Percentiles rank a stretch among this genome's conserved stretches.
phyloP scores from a whole-genome alignment of 1,140 invertebrate species.

The Drosophila guanche region DNA sequence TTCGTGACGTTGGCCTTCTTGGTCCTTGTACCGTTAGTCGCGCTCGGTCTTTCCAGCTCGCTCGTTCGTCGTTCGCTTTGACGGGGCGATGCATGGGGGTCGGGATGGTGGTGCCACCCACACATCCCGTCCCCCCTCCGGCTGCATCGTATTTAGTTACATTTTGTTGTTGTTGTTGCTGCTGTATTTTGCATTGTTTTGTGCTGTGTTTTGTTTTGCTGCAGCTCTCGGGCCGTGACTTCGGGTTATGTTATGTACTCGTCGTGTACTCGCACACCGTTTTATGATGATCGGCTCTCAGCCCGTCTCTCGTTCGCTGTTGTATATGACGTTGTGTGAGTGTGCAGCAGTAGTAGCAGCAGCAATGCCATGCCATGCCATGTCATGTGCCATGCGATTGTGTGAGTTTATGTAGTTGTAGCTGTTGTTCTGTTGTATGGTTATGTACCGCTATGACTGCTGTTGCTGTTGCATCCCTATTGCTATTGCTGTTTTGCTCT shows the following conservation, averaged over 20 bases:
- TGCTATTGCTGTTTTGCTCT: conserved; percentile 64
- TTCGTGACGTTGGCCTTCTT: conserved; percentile 58
- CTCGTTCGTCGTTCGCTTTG: conserved; percentile 78
- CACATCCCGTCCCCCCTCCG: conserved; percentile 7
- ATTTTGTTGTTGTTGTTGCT: conserved; percentile 59
- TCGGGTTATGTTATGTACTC: conserved; percentile 77
- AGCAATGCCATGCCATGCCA: conserved; percentile 4
- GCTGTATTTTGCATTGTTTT: conserved; percentile 79
- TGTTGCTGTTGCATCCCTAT: conserved; percentile 55
- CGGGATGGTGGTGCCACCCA: conserved; percentile 18
- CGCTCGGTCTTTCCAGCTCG: conserved; percentile 78
- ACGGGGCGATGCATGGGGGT: conserved; percentile 39
- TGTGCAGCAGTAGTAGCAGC: too few relatives aligned
- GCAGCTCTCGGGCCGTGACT: conserved; percentile 77
- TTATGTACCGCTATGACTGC: conserved; percentile 47
- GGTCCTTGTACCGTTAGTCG: conserved; percentile 70
- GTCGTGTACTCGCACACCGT: too few relatives aligned
- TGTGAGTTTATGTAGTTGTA: conserved; percentile 40
- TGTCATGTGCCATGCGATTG: conserved; percentile 37
- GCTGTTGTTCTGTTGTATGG: conserved; percentile 65
- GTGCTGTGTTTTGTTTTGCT: conserved; percentile 82
- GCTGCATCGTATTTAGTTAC: conserved; percentile 80
- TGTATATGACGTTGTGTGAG: conserved; percentile 42
- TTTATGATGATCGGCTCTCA: conserved; percentile 78
- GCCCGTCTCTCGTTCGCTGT: conserved; percentile 65